phyloP scores from a whole-genome alignment of 2,888 invertebrate species.

The Rapana venosa region DNA sequence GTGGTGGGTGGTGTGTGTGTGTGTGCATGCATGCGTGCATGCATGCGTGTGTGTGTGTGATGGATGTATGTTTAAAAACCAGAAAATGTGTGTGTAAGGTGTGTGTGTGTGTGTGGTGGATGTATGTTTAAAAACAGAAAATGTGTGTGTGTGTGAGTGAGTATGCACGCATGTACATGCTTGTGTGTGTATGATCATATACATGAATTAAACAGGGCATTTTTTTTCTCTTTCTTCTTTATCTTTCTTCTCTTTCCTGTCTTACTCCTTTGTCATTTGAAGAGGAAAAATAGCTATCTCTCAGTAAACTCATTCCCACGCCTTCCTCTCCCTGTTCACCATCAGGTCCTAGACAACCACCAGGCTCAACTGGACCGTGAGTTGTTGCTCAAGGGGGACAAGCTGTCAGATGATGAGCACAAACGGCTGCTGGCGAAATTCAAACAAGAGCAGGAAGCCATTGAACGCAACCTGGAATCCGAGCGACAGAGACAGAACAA shows the following conservation, averaged over 20 bases:
- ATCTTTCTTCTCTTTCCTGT: too few species aligned
- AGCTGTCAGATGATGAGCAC: conserved; percentile 71
- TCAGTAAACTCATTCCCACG: too few species aligned
- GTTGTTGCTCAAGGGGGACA: conserved; percentile 68
- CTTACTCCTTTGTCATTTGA: too few species aligned
- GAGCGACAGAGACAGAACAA: conserved; percentile 71
- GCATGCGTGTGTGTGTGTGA: neutral
- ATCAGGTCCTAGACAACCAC: conserved; percentile 69
- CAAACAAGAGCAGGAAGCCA: conserved; percentile 64
- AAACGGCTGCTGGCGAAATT: conserved; percentile 68
- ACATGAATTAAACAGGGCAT: too few species aligned
- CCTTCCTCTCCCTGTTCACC: neutral
- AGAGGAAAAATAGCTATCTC: too few species aligned
- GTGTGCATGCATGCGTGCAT: neutral
- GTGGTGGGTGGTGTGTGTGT: neutral
- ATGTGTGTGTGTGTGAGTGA: too few species aligned
- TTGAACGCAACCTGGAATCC: conserved; percentile 64
- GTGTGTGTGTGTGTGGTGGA: neutral
- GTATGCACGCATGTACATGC: too few species aligned
- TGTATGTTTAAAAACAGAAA: too few species aligned
- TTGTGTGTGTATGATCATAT: too few species aligned
- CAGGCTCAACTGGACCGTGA: conserved; percentile 74
- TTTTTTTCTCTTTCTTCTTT: too few species aligned
- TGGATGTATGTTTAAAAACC: too few species aligned
- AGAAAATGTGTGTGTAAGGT: too few species aligned